A percentile compares a stretch with the other conserved stretches of the same genome.
phyloP scores from a whole-genome alignment of 2,113 vertebrate species.

The Circaetus cinerascens region DNA sequence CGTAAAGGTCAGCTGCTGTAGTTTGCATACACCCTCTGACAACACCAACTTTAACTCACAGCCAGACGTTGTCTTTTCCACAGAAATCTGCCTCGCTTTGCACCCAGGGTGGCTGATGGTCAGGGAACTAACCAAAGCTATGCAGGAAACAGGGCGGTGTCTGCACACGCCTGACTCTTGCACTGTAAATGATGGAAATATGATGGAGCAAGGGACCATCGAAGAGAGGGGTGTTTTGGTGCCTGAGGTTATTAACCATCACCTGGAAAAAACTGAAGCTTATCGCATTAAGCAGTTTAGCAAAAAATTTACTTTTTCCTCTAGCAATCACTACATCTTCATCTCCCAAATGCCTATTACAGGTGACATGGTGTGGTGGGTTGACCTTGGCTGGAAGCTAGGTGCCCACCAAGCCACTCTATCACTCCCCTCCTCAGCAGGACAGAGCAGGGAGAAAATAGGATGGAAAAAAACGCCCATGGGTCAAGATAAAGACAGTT shows the following conservation, averaged over 20 bases:
- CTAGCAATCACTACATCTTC: background rate
- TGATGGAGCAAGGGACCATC: background rate
- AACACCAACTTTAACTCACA: background rate
- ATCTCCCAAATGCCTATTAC: background rate
- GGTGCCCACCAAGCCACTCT: background rate
- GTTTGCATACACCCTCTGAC: background rate
- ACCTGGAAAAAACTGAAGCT: background rate
- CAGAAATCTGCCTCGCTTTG: background rate
- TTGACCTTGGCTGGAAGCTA: background rate
- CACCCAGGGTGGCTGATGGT: background rate
- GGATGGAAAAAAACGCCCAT: background rate
- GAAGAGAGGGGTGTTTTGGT: background rate
- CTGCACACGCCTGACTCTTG: rapidly evolving
- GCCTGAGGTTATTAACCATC: background rate
- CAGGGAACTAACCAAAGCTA: background rate
- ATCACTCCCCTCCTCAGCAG: background rate
- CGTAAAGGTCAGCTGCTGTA: background rate
- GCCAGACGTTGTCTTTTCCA: background rate
- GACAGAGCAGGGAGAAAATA: background rate
- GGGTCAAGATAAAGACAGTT: background rate
- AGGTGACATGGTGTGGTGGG: background rate
- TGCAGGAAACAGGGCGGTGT: background rate
- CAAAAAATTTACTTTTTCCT: background rate
- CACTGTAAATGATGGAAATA: background rate
- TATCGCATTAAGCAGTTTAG: background rate